Percentiles rank a stretch among this genome's conserved stretches.
Conservation (phyloP, 2,888 invertebrate species). For the Carabus problematicus region DNA sequence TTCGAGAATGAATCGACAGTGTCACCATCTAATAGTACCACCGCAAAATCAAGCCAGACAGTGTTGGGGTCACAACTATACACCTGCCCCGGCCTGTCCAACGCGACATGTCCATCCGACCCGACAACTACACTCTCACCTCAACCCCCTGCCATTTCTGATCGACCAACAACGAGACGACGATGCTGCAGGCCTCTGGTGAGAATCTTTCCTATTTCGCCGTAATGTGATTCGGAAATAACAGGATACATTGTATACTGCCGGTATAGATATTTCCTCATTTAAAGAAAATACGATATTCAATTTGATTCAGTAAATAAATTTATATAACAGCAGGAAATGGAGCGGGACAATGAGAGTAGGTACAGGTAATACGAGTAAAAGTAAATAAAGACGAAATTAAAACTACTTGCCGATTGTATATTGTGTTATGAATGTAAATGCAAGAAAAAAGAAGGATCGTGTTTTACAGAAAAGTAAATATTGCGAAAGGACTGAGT, state of each 20-base stretch:
- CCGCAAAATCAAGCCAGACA: no score
- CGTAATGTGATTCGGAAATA: conserved; percentile 16
- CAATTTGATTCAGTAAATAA: conserved; percentile 13
- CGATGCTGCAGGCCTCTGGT: background rate
- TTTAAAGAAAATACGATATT: conserved; percentile 10
- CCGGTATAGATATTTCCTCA: background rate
- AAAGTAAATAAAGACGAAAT: background rate
- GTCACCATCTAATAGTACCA: no score
- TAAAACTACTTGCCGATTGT: no score
- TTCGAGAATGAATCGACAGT: no score
- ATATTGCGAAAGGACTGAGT: no score
- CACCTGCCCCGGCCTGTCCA: no score
- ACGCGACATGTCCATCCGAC: no score
- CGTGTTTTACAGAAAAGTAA: no score
- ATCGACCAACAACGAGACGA: background rate
- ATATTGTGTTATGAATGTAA: no score
- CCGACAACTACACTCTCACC: background rate
- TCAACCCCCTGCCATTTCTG: background rate
- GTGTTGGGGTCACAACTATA: no score
- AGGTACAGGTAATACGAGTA: background rate
- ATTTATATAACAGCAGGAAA: background rate
- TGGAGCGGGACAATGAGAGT: background rate
- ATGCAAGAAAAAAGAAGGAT: no score
- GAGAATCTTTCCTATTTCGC: no score
- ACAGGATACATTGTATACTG: background rate